Conservation (phyloP, 2,797 vertebrate species). For the Pangasius djambal region DNA sequence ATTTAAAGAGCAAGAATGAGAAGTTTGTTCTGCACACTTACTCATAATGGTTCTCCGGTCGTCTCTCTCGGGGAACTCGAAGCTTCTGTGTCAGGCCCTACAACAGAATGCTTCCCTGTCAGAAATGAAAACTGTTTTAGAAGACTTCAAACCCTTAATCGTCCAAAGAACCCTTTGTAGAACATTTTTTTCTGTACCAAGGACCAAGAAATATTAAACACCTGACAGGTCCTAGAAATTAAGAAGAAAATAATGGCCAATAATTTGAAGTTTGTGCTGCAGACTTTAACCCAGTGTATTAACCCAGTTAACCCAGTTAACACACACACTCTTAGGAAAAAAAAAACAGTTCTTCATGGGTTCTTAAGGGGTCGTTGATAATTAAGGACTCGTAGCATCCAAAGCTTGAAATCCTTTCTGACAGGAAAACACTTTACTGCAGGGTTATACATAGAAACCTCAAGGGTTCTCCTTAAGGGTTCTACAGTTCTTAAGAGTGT, state of each 20-base stretch:
- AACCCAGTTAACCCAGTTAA: neutral
- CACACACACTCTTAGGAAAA: neutral
- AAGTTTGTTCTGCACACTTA: neutral
- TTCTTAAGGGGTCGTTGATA: neutral
- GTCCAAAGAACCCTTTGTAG: neutral
- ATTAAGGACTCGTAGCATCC: neutral
- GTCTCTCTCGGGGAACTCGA: neutral
- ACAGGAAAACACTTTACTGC: neutral
- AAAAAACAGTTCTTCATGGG: neutral
- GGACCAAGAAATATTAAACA: neutral
- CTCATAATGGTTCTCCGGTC: neutral
- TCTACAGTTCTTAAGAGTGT: neutral
- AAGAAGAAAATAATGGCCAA: neutral
- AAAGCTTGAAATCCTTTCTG: neutral
- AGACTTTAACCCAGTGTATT: neutral
- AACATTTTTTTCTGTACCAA: neutral
- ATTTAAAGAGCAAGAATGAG: neutral
- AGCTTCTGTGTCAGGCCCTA: neutral
- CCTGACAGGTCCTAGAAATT: neutral
- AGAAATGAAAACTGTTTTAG: neutral
- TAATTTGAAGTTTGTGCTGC: neutral
- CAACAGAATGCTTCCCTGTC: neutral
- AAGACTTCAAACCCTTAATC: neutral
- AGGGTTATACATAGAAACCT: neutral
- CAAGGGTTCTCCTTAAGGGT: neutral